phyloP scores from a whole-genome alignment of 1,140 invertebrate species.

The Diachasma alloeum region DNA sequence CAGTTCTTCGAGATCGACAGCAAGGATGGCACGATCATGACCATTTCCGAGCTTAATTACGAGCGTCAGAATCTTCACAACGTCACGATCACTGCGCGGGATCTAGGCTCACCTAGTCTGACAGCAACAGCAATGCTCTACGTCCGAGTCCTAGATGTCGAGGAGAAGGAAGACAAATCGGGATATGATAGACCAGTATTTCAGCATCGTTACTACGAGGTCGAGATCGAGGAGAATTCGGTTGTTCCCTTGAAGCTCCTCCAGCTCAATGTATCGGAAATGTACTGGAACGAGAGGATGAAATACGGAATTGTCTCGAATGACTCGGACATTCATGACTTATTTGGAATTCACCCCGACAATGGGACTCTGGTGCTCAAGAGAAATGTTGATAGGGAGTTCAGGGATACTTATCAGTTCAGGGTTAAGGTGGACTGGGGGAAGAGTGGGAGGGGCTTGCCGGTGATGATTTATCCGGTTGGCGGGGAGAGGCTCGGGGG shows the following conservation, averaged over 20 bases:
- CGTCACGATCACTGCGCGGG: slow-evolving; percentile 82
- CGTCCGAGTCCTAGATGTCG: slow-evolving; percentile 74
- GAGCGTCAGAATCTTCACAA: slow-evolving; percentile 73
- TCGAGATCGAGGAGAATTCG: slow-evolving; percentile 80
- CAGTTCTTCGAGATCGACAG: slow-evolving; percentile 82
- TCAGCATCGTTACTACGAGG: slow-evolving; percentile 78
- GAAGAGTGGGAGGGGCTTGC: slow-evolving; percentile 72
- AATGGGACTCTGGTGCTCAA: slow-evolving; percentile 78
- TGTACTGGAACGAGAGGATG: slow-evolving; percentile 66
- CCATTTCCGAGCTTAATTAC: slow-evolving; percentile 77
- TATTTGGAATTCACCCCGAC: slow-evolving; percentile 75
- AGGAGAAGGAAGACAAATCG: slow-evolving; percentile 45
- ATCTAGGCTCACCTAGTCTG: slow-evolving; percentile 81
- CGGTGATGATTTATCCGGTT: slow-evolving; percentile 78
- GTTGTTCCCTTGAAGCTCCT: slow-evolving; percentile 74
- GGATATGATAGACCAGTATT: slow-evolving; percentile 66
- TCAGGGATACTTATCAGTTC: slow-evolving; percentile 71
- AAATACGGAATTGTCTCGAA: slow-evolving; percentile 70
- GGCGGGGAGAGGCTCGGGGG: slow-evolving; percentile 73
- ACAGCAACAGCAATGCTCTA: slow-evolving; percentile 79
- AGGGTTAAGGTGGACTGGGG: slow-evolving; percentile 74
- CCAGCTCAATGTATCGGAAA: slow-evolving; percentile 73
- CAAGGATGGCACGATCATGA: slow-evolving; percentile 81
- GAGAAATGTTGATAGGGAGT: slow-evolving; percentile 75
- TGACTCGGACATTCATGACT: slow-evolving; percentile 64